Conservation (phyloP, 2,113 vertebrate species). For the Siphamia tubifer region DNA sequence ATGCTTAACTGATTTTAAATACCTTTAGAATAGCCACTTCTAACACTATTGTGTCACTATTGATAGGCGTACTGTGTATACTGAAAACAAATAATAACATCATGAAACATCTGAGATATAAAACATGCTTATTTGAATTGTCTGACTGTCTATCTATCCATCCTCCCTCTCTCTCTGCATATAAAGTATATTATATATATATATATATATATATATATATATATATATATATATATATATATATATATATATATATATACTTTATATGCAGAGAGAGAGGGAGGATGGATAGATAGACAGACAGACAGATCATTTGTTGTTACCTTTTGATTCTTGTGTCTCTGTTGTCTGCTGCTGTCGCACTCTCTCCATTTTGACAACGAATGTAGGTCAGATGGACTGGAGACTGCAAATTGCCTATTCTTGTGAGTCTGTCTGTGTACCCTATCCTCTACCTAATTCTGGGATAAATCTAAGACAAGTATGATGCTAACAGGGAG, state of each 20-base stretch:
- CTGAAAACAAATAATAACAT: neutral
- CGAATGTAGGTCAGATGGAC: constrained; percentile 57
- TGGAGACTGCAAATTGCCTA: constrained; percentile 31
- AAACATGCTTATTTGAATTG: neutral
- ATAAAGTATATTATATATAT: too few species aligned
- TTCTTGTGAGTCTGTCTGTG: constrained; percentile 9
- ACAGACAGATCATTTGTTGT: neutral
- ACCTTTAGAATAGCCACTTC: neutral
- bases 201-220: too few species aligned
- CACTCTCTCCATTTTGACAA: constrained; percentile 13
- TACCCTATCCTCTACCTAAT: neutral
- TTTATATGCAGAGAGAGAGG: too few species aligned
- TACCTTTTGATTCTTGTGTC: neutral
- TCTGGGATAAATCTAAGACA: neutral
- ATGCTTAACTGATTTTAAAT: neutral
- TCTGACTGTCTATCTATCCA: too few species aligned
- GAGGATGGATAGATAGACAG: too few species aligned
- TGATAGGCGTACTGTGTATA: too few species aligned
- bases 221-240: too few species aligned
- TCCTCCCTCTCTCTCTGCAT: too few species aligned
- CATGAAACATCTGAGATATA: neutral
- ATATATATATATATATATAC: too few species aligned
- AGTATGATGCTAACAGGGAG: neutral
- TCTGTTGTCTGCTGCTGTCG: neutral
- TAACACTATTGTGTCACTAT: neutral